phyloP scores from a whole-genome alignment of 2,888 invertebrate species.

The Salpingus planirostris region DNA sequence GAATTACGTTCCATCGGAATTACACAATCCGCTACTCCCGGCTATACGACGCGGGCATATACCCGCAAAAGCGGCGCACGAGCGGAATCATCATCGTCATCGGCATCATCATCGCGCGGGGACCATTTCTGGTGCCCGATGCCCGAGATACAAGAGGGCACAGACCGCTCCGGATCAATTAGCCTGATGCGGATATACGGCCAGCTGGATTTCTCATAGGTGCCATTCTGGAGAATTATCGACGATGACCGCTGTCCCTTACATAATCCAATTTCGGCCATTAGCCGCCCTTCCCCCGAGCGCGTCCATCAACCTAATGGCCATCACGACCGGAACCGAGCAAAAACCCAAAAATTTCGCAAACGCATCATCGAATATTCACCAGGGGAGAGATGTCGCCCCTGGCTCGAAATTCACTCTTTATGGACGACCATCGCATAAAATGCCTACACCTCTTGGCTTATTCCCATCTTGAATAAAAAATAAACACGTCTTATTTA shows the following conservation, averaged over 20 bases:
- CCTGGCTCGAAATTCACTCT: conserved; percentile 14
- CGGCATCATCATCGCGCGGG: too few relatives aligned
- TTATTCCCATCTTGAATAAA: conserved; percentile 19
- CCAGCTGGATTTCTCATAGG: conserved; percentile 31
- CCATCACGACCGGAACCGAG: neutral
- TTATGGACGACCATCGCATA: conserved; percentile 13
- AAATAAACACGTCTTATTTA: conserved; percentile 18
- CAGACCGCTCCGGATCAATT: conserved; percentile 22
- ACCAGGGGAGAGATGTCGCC: too few relatives aligned
- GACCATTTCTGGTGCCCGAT: too few relatives aligned
- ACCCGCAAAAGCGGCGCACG: too few relatives aligned
- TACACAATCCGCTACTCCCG: too few relatives aligned
- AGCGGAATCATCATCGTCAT: too few relatives aligned
- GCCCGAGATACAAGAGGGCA: too few relatives aligned
- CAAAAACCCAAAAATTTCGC: conserved; percentile 3
- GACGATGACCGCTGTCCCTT: conserved; percentile 31
- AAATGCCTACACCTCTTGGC: conserved; percentile 18
- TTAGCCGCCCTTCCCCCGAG: conserved; percentile 30
- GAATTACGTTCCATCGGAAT: conserved; percentile 31
- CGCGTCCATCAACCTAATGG: conserved; percentile 19
- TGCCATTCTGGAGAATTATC: conserved; percentile 30
- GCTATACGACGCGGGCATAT: too few relatives aligned
- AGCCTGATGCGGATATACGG: conserved; percentile 31
- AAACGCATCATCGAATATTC: conserved; percentile 4
- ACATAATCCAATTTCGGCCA: conserved; percentile 37